These are phyloP conservation scores for Drosophila ambigua DNA, from an alignment of 1,140 invertebrate genomes.

Conservation along the genomic window DNA sequence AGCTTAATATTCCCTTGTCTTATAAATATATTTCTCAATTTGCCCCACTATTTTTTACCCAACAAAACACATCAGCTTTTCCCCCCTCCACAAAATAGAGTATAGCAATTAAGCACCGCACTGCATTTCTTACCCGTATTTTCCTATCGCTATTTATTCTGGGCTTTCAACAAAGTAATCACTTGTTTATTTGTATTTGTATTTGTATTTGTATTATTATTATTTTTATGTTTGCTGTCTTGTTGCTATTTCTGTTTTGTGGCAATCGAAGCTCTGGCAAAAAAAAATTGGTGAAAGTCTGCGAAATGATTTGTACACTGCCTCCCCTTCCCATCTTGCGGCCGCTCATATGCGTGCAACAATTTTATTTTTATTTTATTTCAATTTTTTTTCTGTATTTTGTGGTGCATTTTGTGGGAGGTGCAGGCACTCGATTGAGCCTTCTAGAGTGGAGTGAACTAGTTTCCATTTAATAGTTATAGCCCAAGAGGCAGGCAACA, in stretches of 20 bases:
- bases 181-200: conserved; percentile 26
- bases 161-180: conserved; percentile 22
- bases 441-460: conserved; percentile 72
- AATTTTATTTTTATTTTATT: conserved; percentile 58
- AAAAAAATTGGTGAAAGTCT: conserved; percentile 74
- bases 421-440: conserved; percentile 73
- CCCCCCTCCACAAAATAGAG: neutral
- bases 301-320: conserved; percentile 36
- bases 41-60: too few species aligned
- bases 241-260: conserved; percentile 26
- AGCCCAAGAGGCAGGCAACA: conserved; percentile 46
- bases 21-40: too few species aligned
- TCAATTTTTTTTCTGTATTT: conserved; percentile 20
- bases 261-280: conserved; percentile 51
- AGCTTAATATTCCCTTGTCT: too few species aligned
- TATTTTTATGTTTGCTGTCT: conserved; percentile 1
- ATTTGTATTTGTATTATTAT: conserved; percentile 34
- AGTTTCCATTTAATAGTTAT: conserved; percentile 72
- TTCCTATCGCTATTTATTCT: conserved; percentile 24
- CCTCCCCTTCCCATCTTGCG: neutral
- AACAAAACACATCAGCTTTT: neutral
- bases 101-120: conserved; percentile 23
- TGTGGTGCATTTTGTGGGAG: conserved; percentile 37
- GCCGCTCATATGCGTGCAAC: conserved; percentile 63
- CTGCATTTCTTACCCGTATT: neutral